Base-by-base conservation (phyloP, 2,797 vertebrate genomes). In the Adelosebastes latens region DNA sequence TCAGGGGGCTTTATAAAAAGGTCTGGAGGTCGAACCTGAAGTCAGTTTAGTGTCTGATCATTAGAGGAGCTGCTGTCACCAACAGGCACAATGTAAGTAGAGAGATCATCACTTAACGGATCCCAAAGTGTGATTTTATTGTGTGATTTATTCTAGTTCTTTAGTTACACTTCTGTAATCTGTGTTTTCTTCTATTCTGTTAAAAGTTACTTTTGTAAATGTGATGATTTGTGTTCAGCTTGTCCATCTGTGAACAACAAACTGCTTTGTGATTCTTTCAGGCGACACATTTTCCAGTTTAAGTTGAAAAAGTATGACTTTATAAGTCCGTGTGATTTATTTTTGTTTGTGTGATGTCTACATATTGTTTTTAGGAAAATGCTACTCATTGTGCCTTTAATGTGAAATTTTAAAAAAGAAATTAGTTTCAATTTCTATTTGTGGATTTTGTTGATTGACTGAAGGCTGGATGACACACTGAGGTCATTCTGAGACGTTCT, bases 1-100 rank as follows among this genome's bases (percentile, higher is more conserved):
- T 62, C 42, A 12, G n/a, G 52, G 18, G 34, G 63, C 70, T 87
- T 72, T 93, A 95, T 95, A 95, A 92, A 60, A 94, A 90, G 87
- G 88, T 85, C 80, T 80, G 72, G 22, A 84, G 77, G 82, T 90
- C 22, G 77, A 80, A 67, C 60, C 78, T 74, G 76, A 71, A 79
- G 56, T 82, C 89, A 91, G 29, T 84, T 80, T 24, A 77, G 68
- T 49, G 25, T 82, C 69, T 36, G 39, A 55, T 80, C 80, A 22
- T 82, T 53, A 70, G 76, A 85, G 72, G 72, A 93, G 72, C 81
- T 53, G 65, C 72, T 75, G 82, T 81, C 83, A 66, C 49, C 72
- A 29, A 79, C 69, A 75, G 16, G 25, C 32, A 79, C 70, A 22
- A 72, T 65, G 95, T 95, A 49, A 94, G 94, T 93, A 25, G 5